Base-by-base conservation (phyloP, 2,888 invertebrate genomes). In the Trilocha varians region DNA sequence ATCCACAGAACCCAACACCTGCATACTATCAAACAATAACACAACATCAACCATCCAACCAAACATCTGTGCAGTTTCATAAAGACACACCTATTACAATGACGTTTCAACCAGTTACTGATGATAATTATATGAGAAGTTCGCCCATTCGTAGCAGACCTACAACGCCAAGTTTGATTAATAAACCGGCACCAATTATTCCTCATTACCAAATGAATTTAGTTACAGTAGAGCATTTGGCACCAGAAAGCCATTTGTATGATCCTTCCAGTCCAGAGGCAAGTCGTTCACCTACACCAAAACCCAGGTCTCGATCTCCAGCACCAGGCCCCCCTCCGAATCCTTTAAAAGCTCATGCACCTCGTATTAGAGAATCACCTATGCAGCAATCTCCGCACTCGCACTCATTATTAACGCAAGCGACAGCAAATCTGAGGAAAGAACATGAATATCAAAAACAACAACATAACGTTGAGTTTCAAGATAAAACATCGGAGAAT, bases 191-290 rank as follows among this genome's bases (percentile, higher is more conserved):
- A 1, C 90, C 93, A 9, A 86, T 90, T 39, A 89, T 95, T 52
- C 94, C 94, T 6, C 90, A 89, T 57, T 95, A 95, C 65, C 94
- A 95, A 74, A 90, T 90, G 71, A 91, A 92, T 70, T 82, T 94
- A 52, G 90, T 92, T 25, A 88, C 90, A n/a, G 90, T 90, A 35
- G 89, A 91, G 61, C 89, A 89, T 60, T 60, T 76, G 41, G 88
- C 92, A 4, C 79, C 89, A 2, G 87, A 88, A 57, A 83, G 86
- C 34, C 88, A 89, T 50, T 62, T 88, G 40, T 88, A 89, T 51
- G 89, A 91, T 52, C 90, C 90, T 15, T 84, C 82, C 36, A 88
- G 87, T 59, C 87, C 89, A 11, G 87, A 85, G 54, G 65, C 71
- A 41, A 90, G 90, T 40, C 86, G 90, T 43, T 90, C 91, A 3